Percentiles rank a stretch among this genome's conserved stretches.
These are phyloP conservation scores for Stegastes partitus DNA, from an alignment of 2,113 vertebrate species.

Conservation along the genomic window DNA sequence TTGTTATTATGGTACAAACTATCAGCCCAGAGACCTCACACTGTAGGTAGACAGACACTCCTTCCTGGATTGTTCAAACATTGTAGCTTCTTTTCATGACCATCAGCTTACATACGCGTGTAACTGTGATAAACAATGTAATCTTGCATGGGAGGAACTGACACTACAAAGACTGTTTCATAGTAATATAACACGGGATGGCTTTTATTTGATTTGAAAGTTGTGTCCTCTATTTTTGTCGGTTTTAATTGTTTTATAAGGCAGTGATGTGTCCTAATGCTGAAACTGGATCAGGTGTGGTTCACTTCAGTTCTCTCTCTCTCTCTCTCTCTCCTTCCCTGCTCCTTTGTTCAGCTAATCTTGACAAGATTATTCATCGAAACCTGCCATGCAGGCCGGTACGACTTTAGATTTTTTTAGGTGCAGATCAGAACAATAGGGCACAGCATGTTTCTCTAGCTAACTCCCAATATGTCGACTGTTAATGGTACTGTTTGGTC, in stretches of 20 bases:
- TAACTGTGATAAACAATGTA: conserved; percentile 65
- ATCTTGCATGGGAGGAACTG: conserved; percentile 55
- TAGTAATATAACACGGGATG: conserved; percentile 36
- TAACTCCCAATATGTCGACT: conserved; percentile 64
- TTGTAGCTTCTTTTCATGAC: conserved; percentile 29
- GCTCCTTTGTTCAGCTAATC: conserved; percentile 56
- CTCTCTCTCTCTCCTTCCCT: conserved; percentile 29
- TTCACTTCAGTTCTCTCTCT: conserved; percentile 42
- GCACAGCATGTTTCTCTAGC: conserved; percentile 59
- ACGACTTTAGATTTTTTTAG: conserved; percentile 49
- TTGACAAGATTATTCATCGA: conserved; percentile 49
- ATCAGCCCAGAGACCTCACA: conserved; percentile 46
- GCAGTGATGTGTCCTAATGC: conserved; percentile 58
- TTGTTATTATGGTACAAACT: conserved; percentile 10
- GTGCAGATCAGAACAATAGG: conserved; percentile 57
- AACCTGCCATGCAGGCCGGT: conserved; percentile 74
- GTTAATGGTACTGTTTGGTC: conserved; percentile 69
- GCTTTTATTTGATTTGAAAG: conserved; percentile 65
- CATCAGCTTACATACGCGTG: conserved; percentile 21
- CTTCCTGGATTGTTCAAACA: conserved; percentile 19
- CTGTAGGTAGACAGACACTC: conserved; percentile 48
- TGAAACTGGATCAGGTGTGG: conserved; percentile 73
- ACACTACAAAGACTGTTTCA: conserved; percentile 74
- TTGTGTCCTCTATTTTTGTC: conserved; percentile 44
- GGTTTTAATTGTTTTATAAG: conserved; percentile 67